Percentiles rank a stretch among this genome's conserved stretches.
Evolutionary conservation across 1,140 invertebrate genomes (phyloP).

Genomic region (Drosophila varians): DNA sequence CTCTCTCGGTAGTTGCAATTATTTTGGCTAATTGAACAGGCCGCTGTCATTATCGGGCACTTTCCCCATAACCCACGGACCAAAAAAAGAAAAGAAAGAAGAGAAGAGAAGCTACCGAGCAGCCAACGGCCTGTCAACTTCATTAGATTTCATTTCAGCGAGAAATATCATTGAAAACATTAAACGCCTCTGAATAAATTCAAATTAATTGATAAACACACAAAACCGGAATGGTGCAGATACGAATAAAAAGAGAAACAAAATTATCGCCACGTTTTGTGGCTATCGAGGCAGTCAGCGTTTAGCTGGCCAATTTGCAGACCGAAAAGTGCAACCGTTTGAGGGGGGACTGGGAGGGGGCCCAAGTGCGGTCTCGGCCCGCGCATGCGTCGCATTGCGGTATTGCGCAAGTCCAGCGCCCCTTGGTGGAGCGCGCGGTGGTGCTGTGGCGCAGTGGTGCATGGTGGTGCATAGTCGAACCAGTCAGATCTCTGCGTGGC

Average conservation of each 20-base stretch:
- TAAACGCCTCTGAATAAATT: conserved; percentile 81
- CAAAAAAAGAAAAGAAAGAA: too few relatives aligned
- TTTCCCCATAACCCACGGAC: conserved; percentile 25
- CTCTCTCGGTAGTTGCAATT: conserved; percentile 8
- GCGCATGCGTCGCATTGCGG: conserved; percentile 65
- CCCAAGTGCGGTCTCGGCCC: conserved; percentile 10
- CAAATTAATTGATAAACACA: conserved; percentile 78
- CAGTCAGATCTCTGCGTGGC: conserved; percentile 30
- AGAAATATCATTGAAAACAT: conserved; percentile 65
- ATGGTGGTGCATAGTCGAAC: neutral
- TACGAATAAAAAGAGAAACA: conserved; percentile 24
- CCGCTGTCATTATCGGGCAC: conserved; percentile 42
- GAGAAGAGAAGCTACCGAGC: conserved; percentile 37
- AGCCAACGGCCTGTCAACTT: conserved; percentile 55
- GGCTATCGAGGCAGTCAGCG: conserved; percentile 62
- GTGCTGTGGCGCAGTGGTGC: conserved; percentile 4
- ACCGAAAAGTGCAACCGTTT: conserved; percentile 68
- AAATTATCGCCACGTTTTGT: conserved; percentile 73
- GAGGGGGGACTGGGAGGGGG: neutral
- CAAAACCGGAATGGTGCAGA: conserved; percentile 38
- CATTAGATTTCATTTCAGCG: conserved; percentile 62
- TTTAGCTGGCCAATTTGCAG: conserved; percentile 77
- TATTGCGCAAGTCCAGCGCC: conserved; percentile 67
- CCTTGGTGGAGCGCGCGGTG: conserved; percentile 16
- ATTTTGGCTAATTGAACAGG: conserved; percentile 36